Evolutionary conservation across 2,797 vertebrate species (phyloP).

Genomic region (Dendrocincla fuliginosa): DNA sequence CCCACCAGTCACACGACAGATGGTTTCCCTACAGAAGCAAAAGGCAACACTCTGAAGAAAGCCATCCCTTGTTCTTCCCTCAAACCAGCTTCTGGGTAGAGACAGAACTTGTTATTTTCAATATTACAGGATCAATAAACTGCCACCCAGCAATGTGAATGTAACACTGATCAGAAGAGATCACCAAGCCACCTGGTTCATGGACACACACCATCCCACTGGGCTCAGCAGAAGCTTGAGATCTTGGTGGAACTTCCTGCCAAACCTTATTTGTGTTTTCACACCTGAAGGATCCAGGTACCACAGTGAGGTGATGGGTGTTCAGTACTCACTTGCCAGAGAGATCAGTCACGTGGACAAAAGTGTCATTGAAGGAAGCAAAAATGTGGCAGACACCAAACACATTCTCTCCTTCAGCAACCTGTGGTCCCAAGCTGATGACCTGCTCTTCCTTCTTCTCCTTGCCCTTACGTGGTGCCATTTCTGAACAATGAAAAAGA

Average conservation of each 20-base stretch:
- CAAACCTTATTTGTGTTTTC: not conserved
- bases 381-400: conserved; percentile 98
- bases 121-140: rapidly evolving
- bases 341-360: conserved; percentile 95
- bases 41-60: rapidly evolving
- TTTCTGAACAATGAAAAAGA: conserved; percentile 66
- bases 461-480: conserved; percentile 98
- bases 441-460: conserved; percentile 99
- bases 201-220: rapidly evolving
- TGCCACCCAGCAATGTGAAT: not conserved
- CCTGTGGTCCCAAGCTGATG: conserved; percentile 95
- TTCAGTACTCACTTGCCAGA: conserved; percentile 91
- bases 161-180: not conserved
- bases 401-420: conserved; percentile 96
- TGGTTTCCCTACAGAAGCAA: conserved; percentile 84
- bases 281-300: not conserved
- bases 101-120: not conserved
- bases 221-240: not conserved
- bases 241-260: not conserved
- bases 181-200: not conserved
- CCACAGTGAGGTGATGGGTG: rapidly evolving
- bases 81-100: not conserved
- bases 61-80: not conserved
- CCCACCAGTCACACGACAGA: conserved; percentile 96
- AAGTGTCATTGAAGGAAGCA: conserved; percentile 98